Base-by-base conservation (phyloP, 2,888 invertebrate genomes). In the Stenoptilia bipunctidactyla region DNA sequence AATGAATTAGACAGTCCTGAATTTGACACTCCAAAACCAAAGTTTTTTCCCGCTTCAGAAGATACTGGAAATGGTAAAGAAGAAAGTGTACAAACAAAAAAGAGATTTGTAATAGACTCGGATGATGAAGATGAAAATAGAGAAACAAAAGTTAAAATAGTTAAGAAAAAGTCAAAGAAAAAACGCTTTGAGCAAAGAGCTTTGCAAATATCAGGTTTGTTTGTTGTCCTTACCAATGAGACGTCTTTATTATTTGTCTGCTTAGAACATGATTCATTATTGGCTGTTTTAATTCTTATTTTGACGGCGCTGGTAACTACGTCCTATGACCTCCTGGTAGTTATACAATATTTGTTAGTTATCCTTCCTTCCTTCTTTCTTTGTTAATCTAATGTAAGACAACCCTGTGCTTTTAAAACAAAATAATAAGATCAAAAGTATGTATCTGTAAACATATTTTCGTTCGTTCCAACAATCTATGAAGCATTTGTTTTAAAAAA, bases 131-230 rank as follows among this genome's bases (percentile, higher is more conserved):
- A 34, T 39, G 37, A 45, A 30, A 40, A 43, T 42, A 48, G 48
- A 25, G 42, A 46, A 10, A 63, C 54, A 20, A 73, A 61, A 42
- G 69, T 61, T 39, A 86, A 84, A 45, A 84, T 72, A 41, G 30
- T 61, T 0, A 80, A 72, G 41, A 80, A 68, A 51, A 69, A 56
- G 40, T 76, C 65, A 41, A 80, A 72, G 42, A 80, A 67, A 51
- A 70, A 56, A 40, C 76, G 65, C 40, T 47, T 51, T 0, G 68
- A 79, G 46, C 52, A 66, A 51, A 71, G 64, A 15, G 77, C 72
- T 6, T 47, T 84, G 20, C 75, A 77, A 44, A 74, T 84, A 46
- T 85, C 85, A 52, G 85, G 85, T 83, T 55, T 40, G 13, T 37
- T 37, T 8, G 13, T n/a, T 40, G 13, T 13, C 15, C 25, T 27